These are phyloP conservation scores for Channa maculata DNA, from an alignment of 2,113 vertebrate species.

Conservation along the genomic window DNA sequence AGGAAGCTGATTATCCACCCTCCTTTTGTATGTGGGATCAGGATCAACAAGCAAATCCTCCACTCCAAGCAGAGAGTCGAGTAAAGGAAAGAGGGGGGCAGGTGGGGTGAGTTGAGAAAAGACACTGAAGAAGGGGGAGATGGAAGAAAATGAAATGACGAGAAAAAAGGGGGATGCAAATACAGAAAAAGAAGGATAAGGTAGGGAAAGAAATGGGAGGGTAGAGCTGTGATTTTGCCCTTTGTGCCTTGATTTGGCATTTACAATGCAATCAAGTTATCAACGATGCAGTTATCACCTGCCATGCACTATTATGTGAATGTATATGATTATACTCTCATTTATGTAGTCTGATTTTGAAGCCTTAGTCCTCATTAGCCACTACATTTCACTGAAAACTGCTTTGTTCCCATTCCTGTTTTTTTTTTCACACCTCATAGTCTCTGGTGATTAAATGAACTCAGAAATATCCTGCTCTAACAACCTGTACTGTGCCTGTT, in stretches of 20 bases:
- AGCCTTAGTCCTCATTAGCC: conserved; percentile 49
- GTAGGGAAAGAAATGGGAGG: not conserved
- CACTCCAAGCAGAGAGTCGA: conserved; percentile 35
- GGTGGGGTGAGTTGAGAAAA: conserved; percentile 35
- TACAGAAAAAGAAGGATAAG: not conserved
- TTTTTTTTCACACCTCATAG: conserved; percentile 47
- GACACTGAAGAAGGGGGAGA: conserved; percentile 24
- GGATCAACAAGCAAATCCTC: conserved; percentile 69
- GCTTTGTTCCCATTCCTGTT: conserved; percentile 33
- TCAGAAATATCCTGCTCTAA: conserved; percentile 62
- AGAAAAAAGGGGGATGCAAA: not conserved
- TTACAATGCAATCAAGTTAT: conserved; percentile 54
- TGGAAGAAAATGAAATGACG: not conserved
- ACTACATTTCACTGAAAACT: conserved; percentile 37
- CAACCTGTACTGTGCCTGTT: conserved; percentile 51
- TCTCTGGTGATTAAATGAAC: conserved; percentile 70
- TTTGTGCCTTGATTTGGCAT: conserved; percentile 49
- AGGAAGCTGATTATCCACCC: conserved; percentile 75
- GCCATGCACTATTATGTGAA: conserved; percentile 35
- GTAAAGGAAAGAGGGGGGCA: conserved; percentile 33
- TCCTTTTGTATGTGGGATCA: conserved; percentile 68
- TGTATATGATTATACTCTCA: conserved; percentile 40
- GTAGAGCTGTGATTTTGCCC: not conserved
- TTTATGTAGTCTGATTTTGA: conserved; percentile 39
- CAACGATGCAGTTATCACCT: conserved; percentile 7